These are phyloP conservation scores for Rhinopomastus cyanomelas DNA, from an alignment of 2,113 vertebrate genomes.

Conservation along the genomic window DNA sequence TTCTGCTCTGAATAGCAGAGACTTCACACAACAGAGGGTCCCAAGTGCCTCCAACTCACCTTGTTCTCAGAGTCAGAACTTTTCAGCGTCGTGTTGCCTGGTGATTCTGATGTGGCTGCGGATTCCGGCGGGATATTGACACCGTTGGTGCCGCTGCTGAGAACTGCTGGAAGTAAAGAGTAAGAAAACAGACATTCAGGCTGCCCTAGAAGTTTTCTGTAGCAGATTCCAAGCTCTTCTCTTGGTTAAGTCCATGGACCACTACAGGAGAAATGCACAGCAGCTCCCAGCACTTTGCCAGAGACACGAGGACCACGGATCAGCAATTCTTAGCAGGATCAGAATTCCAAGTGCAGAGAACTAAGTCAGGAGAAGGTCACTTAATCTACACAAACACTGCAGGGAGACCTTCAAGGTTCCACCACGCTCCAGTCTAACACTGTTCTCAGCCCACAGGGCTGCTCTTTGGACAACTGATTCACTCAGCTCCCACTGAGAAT, in stretches of 20 bases:
- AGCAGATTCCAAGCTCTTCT: not conserved
- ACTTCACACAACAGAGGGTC: too few species aligned
- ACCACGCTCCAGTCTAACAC: not conserved
- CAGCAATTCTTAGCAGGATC: not conserved
- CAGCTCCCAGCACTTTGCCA: not conserved
- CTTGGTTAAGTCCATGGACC: not conserved
- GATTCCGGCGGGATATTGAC: constrained; percentile 84
- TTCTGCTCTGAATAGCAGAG: too few species aligned
- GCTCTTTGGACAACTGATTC: not conserved
- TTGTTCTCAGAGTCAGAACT: constrained; percentile 61
- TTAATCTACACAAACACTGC: not conserved
- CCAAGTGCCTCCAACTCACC: not conserved
- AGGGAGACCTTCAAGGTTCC: not conserved
- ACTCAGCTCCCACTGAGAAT: not conserved
- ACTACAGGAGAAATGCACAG: not conserved
- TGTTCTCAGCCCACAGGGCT: not conserved
- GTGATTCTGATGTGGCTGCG: constrained; percentile 67
- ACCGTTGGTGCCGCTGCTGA: constrained; percentile 94
- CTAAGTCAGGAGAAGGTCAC: not conserved
- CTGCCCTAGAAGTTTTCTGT: not conserved
- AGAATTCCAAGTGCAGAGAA: not conserved
- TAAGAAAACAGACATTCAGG: not conserved
- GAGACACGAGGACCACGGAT: rapidly evolving
- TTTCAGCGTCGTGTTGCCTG: constrained; percentile 74
- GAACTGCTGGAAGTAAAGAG: constrained; percentile 68